Evolutionary conservation across 1,140 invertebrate species (phyloP).

Genomic region (Heliconius himera): DNA sequence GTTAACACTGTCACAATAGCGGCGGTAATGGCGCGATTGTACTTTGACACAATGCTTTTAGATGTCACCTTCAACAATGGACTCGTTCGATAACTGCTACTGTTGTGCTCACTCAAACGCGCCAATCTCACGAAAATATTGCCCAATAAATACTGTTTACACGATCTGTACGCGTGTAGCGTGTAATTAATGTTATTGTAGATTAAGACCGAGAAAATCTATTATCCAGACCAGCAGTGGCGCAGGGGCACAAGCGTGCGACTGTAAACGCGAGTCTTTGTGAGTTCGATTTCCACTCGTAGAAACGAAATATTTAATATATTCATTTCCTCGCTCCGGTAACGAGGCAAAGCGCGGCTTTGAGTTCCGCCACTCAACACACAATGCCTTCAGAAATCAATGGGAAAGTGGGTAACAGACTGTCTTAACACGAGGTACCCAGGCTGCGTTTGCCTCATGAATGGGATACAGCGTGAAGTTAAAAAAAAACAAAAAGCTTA

Average conservation of each 20-base stretch:
- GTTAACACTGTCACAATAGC: constrained; percentile 80
- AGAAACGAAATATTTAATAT: too few relatives aligned
- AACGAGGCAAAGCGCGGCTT: neutral
- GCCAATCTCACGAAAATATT: constrained; percentile 61
- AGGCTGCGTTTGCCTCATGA: too few relatives aligned
- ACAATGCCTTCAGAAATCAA: neutral
- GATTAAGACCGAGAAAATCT: neutral
- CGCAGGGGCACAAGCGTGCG: neutral
- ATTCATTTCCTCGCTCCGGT: neutral
- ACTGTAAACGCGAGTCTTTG: neutral
- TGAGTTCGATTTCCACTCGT: too few relatives aligned
- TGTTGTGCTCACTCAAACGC: constrained; percentile 67
- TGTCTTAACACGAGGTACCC: too few relatives aligned
- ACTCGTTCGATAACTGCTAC: constrained; percentile 72
- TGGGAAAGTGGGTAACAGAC: neutral
- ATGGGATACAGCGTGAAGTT: neutral
- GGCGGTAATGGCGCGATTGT: constrained; percentile 78
- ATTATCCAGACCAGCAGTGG: neutral
- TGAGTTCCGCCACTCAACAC: neutral
- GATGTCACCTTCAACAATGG: constrained; percentile 77
- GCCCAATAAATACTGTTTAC: constrained; percentile 28
- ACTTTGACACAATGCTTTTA: constrained; percentile 79
- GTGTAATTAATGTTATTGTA: neutral
- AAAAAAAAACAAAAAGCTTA: neutral
- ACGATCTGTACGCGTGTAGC: neutral